Base-by-base conservation (phyloP, 2,888 invertebrate genomes). In the Griposia aprilina region DNA sequence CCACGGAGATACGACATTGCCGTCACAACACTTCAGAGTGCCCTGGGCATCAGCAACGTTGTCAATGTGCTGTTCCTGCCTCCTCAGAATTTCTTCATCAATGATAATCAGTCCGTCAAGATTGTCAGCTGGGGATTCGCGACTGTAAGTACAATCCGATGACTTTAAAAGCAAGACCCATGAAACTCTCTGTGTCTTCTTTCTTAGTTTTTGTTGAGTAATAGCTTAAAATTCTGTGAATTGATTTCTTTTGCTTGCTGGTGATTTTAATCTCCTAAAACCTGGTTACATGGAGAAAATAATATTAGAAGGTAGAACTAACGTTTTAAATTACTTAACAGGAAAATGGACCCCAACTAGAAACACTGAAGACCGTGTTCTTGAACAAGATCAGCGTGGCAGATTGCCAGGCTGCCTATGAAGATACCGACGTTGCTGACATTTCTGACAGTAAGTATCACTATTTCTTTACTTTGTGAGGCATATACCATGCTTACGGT, bases 101-200 rank as follows among this genome's bases (percentile, higher is more conserved):
- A 91, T 26, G 93, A 93, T 63, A 92, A 90, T 17, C 85, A 90
- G 2, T 13, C 80, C 0, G 83, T 93, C 36, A 90, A 89, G 63
- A 79, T 94, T 36, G 92, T 94, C 20, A 93, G 95, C 87, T 95
- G 95, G 95, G 95, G 95, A 75, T 95, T 94, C 60, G 93, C 93
- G 80, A 82, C 87, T 66, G 95, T 69, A 20, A 69, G 69, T 69
- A 69, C 0, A n/a, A 55, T 36, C n/a, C 15, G 6, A 30, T 20
- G 0, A 23, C 23, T 67, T 30, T 55, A 13, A 23, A 68, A 23
- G 20, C 20, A 66, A 26, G 26, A 20, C 20, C 23, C 7, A 20
- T 26, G 10, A 63, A 63, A 20, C 17, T 2, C n/a, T 62, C 1
- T 36, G n/a, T 65, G 26, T 8, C 6, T 48, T 30, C 10, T 17